Evolutionary conservation across 2,888 invertebrate species (phyloP).

Genomic region (Stramonita haemastoma): DNA sequence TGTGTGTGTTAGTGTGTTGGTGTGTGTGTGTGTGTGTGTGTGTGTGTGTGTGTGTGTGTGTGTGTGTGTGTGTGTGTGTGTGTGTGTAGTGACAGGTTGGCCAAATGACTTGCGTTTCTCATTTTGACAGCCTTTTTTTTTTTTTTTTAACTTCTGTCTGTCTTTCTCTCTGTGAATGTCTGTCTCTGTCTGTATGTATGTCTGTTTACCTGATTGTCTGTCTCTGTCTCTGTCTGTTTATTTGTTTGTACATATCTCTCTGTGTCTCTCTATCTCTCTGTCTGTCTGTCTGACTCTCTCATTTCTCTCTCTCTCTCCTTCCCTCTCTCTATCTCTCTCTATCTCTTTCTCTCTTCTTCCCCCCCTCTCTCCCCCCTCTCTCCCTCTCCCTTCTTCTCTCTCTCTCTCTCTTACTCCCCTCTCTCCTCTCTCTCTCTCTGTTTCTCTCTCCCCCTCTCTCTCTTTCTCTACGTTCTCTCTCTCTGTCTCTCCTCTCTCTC

Average conservation of each 20-base stretch:
- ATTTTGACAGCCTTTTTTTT: no score
- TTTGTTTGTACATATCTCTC: not conserved
- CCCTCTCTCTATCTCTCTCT: not conserved
- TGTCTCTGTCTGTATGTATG: not conserved
- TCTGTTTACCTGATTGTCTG: not conserved
- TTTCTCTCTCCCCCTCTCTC: no score
- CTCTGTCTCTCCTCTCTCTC: no score
- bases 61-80: conserved; percentile 1
- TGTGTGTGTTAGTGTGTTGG: not conserved
- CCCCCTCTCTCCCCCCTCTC: no score
- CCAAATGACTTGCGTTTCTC: no score
- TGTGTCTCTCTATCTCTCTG: not conserved
- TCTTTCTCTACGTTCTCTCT: no score
- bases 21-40: conserved; percentile 19
- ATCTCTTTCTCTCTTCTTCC: not conserved
- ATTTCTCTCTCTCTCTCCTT: not conserved
- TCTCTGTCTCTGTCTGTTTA: not conserved
- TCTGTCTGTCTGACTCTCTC: not conserved
- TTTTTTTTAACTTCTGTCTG: not conserved
- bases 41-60: not conserved
- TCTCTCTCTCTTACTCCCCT: no score
- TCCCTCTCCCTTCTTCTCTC: no score
- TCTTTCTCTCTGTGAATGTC: not conserved
- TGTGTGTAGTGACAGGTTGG: not conserved
- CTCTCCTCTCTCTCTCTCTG: no score